Base-by-base conservation (phyloP, 2,888 invertebrate species). In the Drosophila anomelani region DNA sequence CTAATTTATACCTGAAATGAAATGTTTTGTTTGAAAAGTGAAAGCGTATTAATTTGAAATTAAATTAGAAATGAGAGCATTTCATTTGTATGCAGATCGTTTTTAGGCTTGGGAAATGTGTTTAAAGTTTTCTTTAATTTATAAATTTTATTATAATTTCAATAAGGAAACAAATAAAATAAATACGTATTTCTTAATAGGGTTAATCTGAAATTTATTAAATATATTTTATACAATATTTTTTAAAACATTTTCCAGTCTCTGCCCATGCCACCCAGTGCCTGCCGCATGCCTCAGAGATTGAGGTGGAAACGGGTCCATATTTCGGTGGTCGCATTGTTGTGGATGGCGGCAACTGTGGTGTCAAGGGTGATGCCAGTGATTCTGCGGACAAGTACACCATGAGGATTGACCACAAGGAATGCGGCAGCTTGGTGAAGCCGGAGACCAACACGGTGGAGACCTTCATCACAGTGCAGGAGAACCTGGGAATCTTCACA, bases 241-340 rank as follows among this genome's bases (percentile, higher is more conserved):
- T 10, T 13, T 1, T 4, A 2, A 9, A 6, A 9, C 6, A 9
- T 34, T 29, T 29, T 12, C 15, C 34, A 61, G 61, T 61, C 61
- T 60, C 61, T 10, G 61, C 96, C 0, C 94, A 95, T 80, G 96
- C 96, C 6, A 96, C 96, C 0, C 95, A 96, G 90, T 97, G 97
- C 85, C 92, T 96, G 69, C 96, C 96, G 0, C 95, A 96, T 80
- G 96, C 96, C 43, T 96, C 96, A 56, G 96, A 96, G 91, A 96
- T 97, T 56, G 96, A 96, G 91, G 96, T 97, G 8, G 95, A 96
- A 15, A 97, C 96, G 0, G 97, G 97, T 0, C 97, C 96, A 0
- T 95, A 94, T 90, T 97, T 97, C 90, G 96, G 95, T 0, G 96
- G 96, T 3, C 94, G 96, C 71, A 96, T 97, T 71, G 95, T 96